Percentiles rank a stretch among this genome's conserved stretches.
These are phyloP conservation scores for Saccostrea echinata DNA, from an alignment of 1,140 invertebrate genomes.

Conservation along the genomic window DNA sequence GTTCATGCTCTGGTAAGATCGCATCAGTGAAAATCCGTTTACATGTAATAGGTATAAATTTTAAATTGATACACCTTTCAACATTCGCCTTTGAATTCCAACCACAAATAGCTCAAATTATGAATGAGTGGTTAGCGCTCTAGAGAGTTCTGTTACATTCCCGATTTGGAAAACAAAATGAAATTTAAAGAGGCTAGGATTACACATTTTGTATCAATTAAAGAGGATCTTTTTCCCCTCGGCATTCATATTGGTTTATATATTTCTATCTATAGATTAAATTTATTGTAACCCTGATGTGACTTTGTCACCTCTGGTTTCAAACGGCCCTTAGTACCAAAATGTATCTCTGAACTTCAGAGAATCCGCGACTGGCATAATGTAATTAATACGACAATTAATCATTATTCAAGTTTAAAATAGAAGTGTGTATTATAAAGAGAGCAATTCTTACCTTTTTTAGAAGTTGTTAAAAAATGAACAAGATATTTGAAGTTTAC, in stretches of 20 bases:
- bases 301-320: not conserved
- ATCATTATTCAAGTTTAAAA: constrained; percentile 9
- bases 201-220: not conserved
- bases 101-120: not conserved
- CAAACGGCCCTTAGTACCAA: not conserved
- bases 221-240: not conserved
- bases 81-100: not conserved
- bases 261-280: constrained; percentile 5
- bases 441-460: not conserved
- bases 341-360: not conserved
- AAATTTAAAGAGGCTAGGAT: not conserved
- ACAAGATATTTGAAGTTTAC: not conserved
- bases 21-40: not conserved
- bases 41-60: constrained; percentile 1
- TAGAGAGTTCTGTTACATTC: not conserved
- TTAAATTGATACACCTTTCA: constrained; percentile 7
- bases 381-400: constrained; percentile 7
- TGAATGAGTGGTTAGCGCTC: not conserved
- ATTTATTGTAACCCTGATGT: not conserved
- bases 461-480: not conserved
- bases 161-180: not conserved
- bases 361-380: not conserved
- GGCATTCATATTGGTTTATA: not conserved
- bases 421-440: not conserved
- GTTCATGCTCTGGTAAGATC: not conserved